Evolutionary conservation across 2,888 invertebrate genomes (phyloP), one percentile per base, ranked within the genome.

Genomic region (Arrhopalites spinosus): DNA sequence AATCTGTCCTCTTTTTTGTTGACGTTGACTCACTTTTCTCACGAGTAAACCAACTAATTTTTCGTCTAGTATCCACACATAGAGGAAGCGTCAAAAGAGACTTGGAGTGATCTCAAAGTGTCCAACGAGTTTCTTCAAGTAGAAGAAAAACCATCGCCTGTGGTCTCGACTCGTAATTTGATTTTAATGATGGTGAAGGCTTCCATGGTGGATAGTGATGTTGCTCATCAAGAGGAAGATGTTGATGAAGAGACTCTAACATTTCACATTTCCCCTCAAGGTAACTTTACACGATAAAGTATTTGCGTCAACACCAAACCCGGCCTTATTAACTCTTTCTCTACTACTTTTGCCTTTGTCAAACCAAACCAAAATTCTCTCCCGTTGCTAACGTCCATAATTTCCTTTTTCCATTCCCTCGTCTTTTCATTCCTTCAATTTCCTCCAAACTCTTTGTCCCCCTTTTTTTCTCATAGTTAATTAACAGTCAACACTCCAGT

Each of bases 141-240:
- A n/a, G 64, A 64, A 3, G 36, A 20, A 36, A 64, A 64, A 36
- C 36, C 43, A 36, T 30, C 15, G 36, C 59, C 59, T 3, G 71
- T n/a, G 36, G 25, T 43, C 15, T n/a, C 50, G 11, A 30, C 17
- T 64, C 13, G n/a, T 71, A 71, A 56, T 71, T 71, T 71, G 71
- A 59, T 59, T 71, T 71, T 59, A 71, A 71, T 59, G 71, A 71
- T 15, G 64, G 36, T 20, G 64, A 59, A 25, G 20, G 23, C 59
- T 25, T 23, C 20, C 36, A 11, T 36, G 23, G 25, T 25, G 23
- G 25, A 59, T n/a, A 11, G n/a, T 50, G 69, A 20, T 25, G 30
- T n/a, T 2, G 25, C 13, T 63, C 63, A 68, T 69, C 27, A 69
- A 20, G 64, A 64, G 13, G 68, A 64, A 1, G 69, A 53, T 27